Evolutionary conservation across 1,140 invertebrate species (phyloP).

Genomic region (Bombus haemorrhoidalis): DNA sequence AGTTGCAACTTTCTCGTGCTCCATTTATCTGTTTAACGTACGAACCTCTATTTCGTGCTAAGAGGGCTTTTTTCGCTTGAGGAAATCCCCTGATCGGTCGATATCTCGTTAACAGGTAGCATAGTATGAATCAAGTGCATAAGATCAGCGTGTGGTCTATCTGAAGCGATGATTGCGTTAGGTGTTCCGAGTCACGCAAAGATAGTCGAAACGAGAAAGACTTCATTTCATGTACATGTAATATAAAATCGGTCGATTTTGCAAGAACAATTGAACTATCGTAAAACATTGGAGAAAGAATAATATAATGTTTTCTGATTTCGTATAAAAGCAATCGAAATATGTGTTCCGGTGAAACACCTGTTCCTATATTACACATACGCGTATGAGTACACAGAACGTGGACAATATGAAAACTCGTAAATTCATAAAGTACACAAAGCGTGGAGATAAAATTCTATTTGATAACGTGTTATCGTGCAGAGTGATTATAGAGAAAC

Average conservation of each 20-base stretch:
- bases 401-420: not conserved
- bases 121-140: not conserved
- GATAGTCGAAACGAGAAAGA: no score
- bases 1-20: conserved; percentile 7
- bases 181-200: no score
- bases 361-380: not conserved
- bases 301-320: not conserved
- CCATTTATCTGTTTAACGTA: conserved; percentile 44
- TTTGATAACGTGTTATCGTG: not conserved
- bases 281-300: not conserved
- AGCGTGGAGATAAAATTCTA: conserved; percentile 2
- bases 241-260: not conserved
- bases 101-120: not conserved
- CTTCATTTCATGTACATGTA: not conserved
- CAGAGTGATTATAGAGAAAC: not conserved
- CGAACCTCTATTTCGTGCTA: not conserved
- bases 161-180: no score
- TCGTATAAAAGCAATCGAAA: not conserved
- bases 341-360: no score
- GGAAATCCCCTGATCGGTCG: not conserved
- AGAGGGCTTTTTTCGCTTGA: not conserved
- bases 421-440: not conserved
- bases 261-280: no score
- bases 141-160: not conserved
- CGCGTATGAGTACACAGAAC: no score